These are phyloP conservation scores for Platyscapa corneri DNA, from an alignment of 1,140 invertebrate genomes.

Conservation along the genomic window DNA sequence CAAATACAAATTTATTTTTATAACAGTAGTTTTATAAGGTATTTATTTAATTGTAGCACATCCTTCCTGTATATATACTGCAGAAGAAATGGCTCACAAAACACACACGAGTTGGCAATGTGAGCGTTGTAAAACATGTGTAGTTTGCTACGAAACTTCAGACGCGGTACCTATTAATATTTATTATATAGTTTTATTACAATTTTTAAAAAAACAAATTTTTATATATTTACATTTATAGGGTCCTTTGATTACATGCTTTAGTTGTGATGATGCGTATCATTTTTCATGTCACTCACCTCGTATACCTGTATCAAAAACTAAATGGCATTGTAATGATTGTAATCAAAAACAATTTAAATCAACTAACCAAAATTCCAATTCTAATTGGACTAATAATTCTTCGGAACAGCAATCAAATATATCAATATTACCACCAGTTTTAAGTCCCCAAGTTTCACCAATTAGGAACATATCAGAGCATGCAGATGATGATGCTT, in stretches of 20 bases:
- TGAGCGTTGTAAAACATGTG: slow-evolving; percentile 82
- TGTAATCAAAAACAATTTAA: slow-evolving; percentile 63
- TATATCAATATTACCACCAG: slow-evolving; percentile 62
- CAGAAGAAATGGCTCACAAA: slow-evolving; percentile 79
- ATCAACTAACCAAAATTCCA: slow-evolving; percentile 39
- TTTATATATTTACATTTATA: slow-evolving; percentile 50
- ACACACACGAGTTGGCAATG: slow-evolving; percentile 83
- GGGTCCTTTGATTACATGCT: slow-evolving; percentile 82
- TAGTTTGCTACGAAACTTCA: slow-evolving; percentile 81
- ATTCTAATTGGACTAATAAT: slow-evolving; percentile 64
- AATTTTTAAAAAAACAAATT: slow-evolving; percentile 1
- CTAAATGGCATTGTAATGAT: slow-evolving; percentile 69
- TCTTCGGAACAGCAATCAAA: slow-evolving; percentile 28
- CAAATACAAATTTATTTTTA: slow-evolving; percentile 36
- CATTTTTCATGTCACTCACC: slow-evolving; percentile 84
- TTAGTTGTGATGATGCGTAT: slow-evolving; percentile 87
- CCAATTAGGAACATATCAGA: slow-evolving; percentile 64
- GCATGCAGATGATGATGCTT: slow-evolving; percentile 63
- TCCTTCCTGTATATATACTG: slow-evolving; percentile 78
- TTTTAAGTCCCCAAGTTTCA: slow-evolving; percentile 70
- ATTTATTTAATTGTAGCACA: slow-evolving; percentile 74
- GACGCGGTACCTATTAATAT: slow-evolving; percentile 77
- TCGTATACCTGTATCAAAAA: slow-evolving; percentile 70
- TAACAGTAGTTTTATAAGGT: slow-evolving; percentile 30
- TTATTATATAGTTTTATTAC: slow-evolving; percentile 28